A percentile compares a stretch with the other conserved stretches of the same genome.
Evolutionary conservation across 2,888 invertebrate species (phyloP).

Genomic region (Metallyticus violacea): DNA sequence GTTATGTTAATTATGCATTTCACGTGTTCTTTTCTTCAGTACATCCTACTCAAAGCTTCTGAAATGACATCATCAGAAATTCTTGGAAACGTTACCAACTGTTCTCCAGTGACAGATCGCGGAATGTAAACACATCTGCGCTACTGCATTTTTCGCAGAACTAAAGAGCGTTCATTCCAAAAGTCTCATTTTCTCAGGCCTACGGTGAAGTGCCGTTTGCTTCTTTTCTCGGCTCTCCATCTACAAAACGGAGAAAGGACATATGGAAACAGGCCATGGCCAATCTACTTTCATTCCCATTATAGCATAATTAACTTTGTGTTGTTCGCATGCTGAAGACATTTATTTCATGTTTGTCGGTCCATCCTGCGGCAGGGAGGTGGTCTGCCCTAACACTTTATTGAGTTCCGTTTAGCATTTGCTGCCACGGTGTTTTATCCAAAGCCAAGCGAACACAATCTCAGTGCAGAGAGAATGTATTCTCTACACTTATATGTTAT

Average conservation of each 20-base stretch:
- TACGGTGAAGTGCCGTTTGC: not conserved
- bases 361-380: not conserved
- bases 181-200: not conserved
- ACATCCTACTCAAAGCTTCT: no score
- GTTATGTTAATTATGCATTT: no score
- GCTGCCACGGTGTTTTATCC: no score
- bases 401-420: no score
- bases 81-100: no score
- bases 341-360: not conserved
- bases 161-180: not conserved
- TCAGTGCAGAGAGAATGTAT: no score
- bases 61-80: no score
- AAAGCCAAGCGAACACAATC: no score
- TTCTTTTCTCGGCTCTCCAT: not conserved
- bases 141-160: not conserved
- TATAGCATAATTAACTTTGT: not conserved
- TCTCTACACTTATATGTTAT: no score
- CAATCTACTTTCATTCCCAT: not conserved
- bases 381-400: no score
- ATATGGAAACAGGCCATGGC: not conserved
- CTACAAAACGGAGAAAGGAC: not conserved
- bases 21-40: no score
- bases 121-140: not conserved
- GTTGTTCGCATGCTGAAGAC: not conserved
- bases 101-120: no score